Evolutionary conservation across 2,113 vertebrate species (phyloP), one percentile per base, ranked within the genome.

Genomic region (Forbesichthys agassizii): DNA sequence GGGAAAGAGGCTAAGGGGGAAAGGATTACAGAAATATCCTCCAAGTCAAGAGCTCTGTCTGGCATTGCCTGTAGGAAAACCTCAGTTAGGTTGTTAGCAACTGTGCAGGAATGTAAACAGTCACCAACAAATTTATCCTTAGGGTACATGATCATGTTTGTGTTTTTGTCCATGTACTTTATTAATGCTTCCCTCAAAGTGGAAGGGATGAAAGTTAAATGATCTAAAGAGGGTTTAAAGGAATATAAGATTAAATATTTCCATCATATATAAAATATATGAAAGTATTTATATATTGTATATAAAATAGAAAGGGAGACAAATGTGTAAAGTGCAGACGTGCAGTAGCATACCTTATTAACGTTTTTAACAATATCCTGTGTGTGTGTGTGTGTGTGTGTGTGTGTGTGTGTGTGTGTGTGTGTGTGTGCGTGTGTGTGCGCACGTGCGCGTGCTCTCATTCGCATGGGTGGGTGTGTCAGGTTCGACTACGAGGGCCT

Each of bases 401-500:
- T 52, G 49, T 47, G 27, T 66, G 13, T 65, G 33, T 27, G 42
- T 16, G 16, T 16, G 16, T 16, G 16, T 16, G 16, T 16, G 16
- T 20, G 20, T 10, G 36, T 48, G 42, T 68, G 27, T 52, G 49
- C 11, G 49, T 47, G 27, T 66, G 13, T 65, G 33, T 27, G 42
- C 33, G 11, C n/a, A 11, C 11, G 52, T 27, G 9, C 9, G 18
- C 20, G 9, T n/a, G n/a, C n/a, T n/a, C n/a, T n/a, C 13, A 1
- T 7, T 27, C 27, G 2, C 27, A 46, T 56, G 52, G 57, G 5
- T 59, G 51, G 82, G 11, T 47, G 18, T 64, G 4, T 69, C 84
- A 99, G 98, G 89, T 99, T 99, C 93, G 98, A 99, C 89, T 99
- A 99, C 4, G 98, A 98, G 85, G 96, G 91, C 1, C 88, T 99